Evolutionary conservation across 2,113 vertebrate species (phyloP).

Genomic region (Shinisaurus crocodilurus): DNA sequence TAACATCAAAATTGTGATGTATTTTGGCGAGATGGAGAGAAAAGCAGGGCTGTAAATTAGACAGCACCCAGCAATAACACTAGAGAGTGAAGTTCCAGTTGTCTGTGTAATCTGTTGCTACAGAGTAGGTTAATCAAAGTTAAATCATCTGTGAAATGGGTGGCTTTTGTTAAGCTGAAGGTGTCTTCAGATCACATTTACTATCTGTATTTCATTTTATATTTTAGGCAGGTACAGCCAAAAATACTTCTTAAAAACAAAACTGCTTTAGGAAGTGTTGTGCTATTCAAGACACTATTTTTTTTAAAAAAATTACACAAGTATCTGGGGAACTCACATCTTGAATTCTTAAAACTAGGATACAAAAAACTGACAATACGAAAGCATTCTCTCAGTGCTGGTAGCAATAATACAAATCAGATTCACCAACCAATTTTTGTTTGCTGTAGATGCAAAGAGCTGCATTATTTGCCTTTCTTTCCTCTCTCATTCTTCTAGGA

Average conservation of each 20-base stretch:
- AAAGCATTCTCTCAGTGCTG: neutral
- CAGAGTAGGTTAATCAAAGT: slow-evolving; percentile 82
- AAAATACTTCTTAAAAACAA: slow-evolving; percentile 52
- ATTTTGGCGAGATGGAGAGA: slow-evolving; percentile 79
- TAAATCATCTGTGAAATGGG: slow-evolving; percentile 86
- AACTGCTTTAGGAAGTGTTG: slow-evolving; percentile 17
- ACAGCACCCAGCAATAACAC: slow-evolving; percentile 73
- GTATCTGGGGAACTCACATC: neutral
- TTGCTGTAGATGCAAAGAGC: neutral
- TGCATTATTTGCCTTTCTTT: neutral
- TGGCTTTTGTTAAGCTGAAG: slow-evolving; percentile 81
- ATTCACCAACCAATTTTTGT: neutral
- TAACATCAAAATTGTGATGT: slow-evolving; percentile 82
- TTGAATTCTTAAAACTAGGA: neutral
- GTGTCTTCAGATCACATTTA: slow-evolving; percentile 71
- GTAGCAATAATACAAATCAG: neutral
- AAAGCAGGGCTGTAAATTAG: slow-evolving; percentile 78
- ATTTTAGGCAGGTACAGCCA: slow-evolving; percentile 52
- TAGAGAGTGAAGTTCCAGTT: slow-evolving; percentile 78
- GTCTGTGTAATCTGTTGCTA: slow-evolving; percentile 79
- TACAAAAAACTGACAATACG: neutral
- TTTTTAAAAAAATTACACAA: neutral
- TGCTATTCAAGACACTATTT: neutral
- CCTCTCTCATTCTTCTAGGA: neutral
- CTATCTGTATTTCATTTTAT: slow-evolving; percentile 63